Evolutionary conservation across 2,888 invertebrate genomes (phyloP).

Genomic region (Leucozona laternaria): DNA sequence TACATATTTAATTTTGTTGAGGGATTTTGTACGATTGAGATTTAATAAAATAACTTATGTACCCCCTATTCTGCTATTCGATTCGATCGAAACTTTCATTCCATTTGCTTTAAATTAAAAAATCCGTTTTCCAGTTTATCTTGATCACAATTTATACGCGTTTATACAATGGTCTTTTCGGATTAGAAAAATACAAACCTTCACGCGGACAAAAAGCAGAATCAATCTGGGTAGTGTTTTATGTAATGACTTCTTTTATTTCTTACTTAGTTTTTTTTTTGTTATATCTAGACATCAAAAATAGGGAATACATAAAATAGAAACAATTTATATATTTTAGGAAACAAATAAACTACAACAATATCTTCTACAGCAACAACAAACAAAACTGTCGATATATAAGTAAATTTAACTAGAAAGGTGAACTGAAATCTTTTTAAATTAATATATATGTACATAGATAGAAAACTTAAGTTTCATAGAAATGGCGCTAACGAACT

Average conservation of each 20-base stretch:
- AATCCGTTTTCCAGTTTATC: too few species aligned
- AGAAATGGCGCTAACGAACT: not conserved
- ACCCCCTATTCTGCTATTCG: too few species aligned
- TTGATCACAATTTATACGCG: too few species aligned
- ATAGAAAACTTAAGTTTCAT: not conserved
- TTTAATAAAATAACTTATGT: too few species aligned
- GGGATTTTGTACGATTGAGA: too few species aligned
- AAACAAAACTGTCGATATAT: conserved; percentile 18
- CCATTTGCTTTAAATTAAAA: too few species aligned
- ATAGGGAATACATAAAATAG: not conserved
- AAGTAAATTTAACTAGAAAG: conserved; percentile 3
- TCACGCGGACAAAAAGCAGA: too few species aligned
- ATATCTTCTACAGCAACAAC: not conserved
- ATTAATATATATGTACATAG: not conserved
- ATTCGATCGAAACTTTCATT: too few species aligned
- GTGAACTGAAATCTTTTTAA: not conserved
- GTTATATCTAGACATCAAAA: not conserved
- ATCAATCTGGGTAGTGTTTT: too few species aligned
- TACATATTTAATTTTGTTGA: too few species aligned
- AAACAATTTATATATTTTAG: not conserved
- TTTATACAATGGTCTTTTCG: too few species aligned
- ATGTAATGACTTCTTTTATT: not conserved
- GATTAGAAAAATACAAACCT: too few species aligned
- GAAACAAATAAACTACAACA: not conserved
- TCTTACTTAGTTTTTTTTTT: not conserved